phyloP scores from a whole-genome alignment of 2,797 vertebrate genomes.

The Aeoliscus strigatus region DNA sequence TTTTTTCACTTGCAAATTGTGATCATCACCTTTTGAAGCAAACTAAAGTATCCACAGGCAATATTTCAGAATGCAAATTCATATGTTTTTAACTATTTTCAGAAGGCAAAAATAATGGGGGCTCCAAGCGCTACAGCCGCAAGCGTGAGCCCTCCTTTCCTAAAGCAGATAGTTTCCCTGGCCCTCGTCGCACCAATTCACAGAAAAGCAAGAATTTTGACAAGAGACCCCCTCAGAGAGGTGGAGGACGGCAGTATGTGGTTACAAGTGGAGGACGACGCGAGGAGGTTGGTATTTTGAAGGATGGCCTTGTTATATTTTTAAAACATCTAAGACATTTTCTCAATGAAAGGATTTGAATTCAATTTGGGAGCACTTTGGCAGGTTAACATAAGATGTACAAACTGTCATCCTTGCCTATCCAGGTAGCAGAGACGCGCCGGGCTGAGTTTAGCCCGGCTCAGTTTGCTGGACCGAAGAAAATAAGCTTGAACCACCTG shows the following conservation, averaged over 20 bases:
- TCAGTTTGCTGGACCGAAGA: conserved; percentile 96
- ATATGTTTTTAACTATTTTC: conserved; percentile 30
- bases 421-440: conserved; percentile 93
- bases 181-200: conserved; percentile 90
- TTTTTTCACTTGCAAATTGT: too few relatives aligned
- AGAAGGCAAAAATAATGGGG: conserved; percentile 91
- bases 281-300: conserved; percentile 86
- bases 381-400: too few relatives aligned
- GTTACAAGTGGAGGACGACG: conserved; percentile 91
- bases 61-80: too few relatives aligned
- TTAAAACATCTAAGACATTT: too few relatives aligned
- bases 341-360: too few relatives aligned
- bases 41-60: too few relatives aligned
- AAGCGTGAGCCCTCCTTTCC: conserved; percentile 91
- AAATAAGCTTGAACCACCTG: conserved; percentile 97
- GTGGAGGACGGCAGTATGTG: conserved; percentile 84
- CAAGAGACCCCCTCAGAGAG: conserved; percentile 93
- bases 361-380: too few relatives aligned
- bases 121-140: conserved; percentile 89
- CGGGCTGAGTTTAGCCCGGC: conserved; percentile 99
- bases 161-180: conserved; percentile 87
- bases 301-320: not conserved
- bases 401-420: not conserved
- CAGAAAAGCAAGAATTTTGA: conserved; percentile 99
- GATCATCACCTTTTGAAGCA: too few relatives aligned